phyloP scores from a whole-genome alignment of 1,140 invertebrate species.

The Pteromalus puparum region DNA sequence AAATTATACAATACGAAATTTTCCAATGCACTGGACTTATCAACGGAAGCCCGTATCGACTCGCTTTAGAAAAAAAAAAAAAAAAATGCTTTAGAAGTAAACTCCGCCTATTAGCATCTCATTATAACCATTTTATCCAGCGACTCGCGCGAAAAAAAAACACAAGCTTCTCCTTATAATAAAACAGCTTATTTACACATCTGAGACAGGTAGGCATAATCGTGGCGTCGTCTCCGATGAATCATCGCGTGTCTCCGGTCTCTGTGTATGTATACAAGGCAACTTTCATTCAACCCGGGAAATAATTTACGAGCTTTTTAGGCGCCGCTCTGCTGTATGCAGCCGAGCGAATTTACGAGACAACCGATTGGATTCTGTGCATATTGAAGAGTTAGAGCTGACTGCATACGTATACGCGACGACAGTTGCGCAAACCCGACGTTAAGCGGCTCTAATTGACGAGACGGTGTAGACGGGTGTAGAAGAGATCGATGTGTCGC shows the following conservation, averaged over 20 bases:
- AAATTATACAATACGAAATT: too few relatives aligned
- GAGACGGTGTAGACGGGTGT: background rate
- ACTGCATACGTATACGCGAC: background rate
- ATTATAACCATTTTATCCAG: background rate
- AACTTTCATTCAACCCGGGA: background rate
- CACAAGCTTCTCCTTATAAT: background rate
- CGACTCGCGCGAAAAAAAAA: too few relatives aligned
- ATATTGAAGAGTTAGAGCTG: background rate
- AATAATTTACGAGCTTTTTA: background rate
- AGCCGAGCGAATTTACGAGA: background rate
- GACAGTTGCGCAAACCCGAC: background rate
- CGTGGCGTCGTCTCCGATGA: background rate
- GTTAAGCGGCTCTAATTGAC: background rate
- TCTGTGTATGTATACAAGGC: background rate
- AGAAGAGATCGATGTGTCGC: background rate
- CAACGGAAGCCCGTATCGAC: too few relatives aligned
- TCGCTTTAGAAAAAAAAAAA: too few relatives aligned
- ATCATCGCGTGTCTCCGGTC: background rate
- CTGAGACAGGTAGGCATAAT: background rate
- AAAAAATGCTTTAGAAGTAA: too few relatives aligned
- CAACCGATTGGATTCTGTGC: background rate
- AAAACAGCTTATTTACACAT: background rate
- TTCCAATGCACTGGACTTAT: too few relatives aligned
- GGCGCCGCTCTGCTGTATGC: too few relatives aligned
- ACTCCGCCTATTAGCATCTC: background rate